These are phyloP conservation scores for Phyllotis vaccarum DNA, from an alignment of 2,797 vertebrate genomes.

Conservation along the genomic window DNA sequence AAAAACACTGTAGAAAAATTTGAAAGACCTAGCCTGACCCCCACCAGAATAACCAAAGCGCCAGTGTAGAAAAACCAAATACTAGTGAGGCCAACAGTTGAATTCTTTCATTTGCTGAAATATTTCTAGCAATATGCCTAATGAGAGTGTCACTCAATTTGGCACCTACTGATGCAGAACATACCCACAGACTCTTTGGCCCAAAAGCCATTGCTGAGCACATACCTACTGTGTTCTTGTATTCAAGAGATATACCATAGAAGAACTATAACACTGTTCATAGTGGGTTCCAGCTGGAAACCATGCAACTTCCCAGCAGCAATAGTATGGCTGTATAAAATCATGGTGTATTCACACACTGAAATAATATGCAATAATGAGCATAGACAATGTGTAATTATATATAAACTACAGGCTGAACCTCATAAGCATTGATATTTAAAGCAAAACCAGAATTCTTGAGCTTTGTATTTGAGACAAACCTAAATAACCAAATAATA, in stretches of 20 bases:
- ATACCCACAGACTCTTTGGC: neutral
- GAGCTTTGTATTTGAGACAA: neutral
- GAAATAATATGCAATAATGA: neutral
- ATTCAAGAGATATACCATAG: neutral
- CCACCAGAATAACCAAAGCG: conserved; percentile 36
- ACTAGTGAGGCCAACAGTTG: neutral
- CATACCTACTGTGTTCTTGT: neutral
- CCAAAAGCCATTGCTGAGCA: neutral
- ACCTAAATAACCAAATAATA: neutral
- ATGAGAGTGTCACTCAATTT: neutral
- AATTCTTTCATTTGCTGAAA: neutral
- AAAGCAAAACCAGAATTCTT: conserved; percentile 7
- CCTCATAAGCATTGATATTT: neutral
- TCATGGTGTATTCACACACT: neutral
- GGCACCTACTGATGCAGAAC: neutral
- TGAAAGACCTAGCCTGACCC: neutral
- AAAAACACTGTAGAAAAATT: conserved; percentile 38
- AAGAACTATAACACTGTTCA: neutral
- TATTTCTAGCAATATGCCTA: neutral
- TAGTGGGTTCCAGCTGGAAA: neutral
- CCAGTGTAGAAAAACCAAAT: neutral
- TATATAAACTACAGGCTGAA: neutral
- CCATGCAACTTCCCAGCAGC: neutral
- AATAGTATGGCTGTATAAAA: neutral
- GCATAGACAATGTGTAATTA: neutral